Base-by-base conservation (phyloP, 2,888 invertebrate genomes). In the Leucoma salicis region DNA sequence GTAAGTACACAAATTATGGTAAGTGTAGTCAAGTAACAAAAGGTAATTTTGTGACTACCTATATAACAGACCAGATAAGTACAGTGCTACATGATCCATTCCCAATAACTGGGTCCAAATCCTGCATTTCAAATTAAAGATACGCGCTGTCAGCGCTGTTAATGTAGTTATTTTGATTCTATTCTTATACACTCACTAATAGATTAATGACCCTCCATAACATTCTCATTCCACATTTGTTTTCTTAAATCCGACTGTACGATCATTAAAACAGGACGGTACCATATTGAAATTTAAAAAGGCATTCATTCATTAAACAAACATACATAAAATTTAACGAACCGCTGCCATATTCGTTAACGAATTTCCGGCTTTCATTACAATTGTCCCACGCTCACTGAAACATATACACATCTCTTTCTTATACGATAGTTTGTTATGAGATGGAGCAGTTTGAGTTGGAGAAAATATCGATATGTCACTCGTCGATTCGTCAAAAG, bases 251-350 rank as follows among this genome's bases (percentile, higher is more conserved):
- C 59, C 42, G 38, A 54, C 54, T 52, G 53, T 53, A 60, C 44
- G 55, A 63, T 65, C 61, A 66, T 67, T 65, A 66, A 65, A 69
- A 65, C 74, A 68, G 61, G 60, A 60, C 66, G 67, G 65, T 63
- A 68, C 71, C 83, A 82, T 74, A 79, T 81, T 82, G 78, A 75
- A 78, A 79, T 82, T 82, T 80, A 75, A 83, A 83, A 80, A 82
- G 78, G 78, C 82, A 83, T 81, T 74, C 77, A 80, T 84, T 84
- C 79, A 86, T 86, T 87, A 83, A 82, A 74, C 76, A 80, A 79
- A 82, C 82, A 82, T 69, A 78, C 82, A 84, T 86, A 85, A 85
- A 85, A 80, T 82, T 84, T 84, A 86, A 87, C 79, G 86, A 84
- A 85, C 77, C 83, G 75, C 78, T 77, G 77, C 82, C 79, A 82